Conservation (phyloP, 2,888 invertebrate genomes). For the Tinea pellionella region DNA sequence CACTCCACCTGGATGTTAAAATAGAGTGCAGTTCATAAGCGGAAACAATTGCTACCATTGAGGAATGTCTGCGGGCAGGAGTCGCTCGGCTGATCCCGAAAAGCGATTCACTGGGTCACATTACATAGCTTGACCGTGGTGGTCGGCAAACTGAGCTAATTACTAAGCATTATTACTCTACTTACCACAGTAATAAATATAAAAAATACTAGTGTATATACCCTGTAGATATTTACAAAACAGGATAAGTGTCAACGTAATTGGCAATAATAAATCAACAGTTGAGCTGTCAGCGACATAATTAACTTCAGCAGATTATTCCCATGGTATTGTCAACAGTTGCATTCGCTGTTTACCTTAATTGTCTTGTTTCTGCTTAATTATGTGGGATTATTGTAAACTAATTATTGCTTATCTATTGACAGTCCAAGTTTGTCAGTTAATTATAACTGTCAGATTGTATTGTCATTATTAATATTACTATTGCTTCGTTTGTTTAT, state of each 20-base stretch:
- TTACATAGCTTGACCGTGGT: too few species aligned
- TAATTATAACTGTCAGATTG: background rate
- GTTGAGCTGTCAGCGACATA: slow-evolving; percentile 22
- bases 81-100: too few species aligned
- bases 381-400: slow-evolving; percentile 45
- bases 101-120: too few species aligned
- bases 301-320: slow-evolving; percentile 34
- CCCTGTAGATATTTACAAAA: background rate
- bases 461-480: background rate
- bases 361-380: slow-evolving; percentile 26
- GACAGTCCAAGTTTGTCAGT: background rate
- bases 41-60: too few species aligned
- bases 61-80: too few species aligned
- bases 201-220: too few species aligned
- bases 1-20: too few species aligned
- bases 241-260: slow-evolving; percentile 24
- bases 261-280: slow-evolving; percentile 31
- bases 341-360: slow-evolving; percentile 11
- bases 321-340: slow-evolving; percentile 16
- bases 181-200: too few species aligned
- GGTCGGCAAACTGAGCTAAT: too few species aligned
- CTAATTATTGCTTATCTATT: slow-evolving; percentile 7
- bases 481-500: background rate
- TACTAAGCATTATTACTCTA: too few species aligned
- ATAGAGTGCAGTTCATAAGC: too few species aligned